These are phyloP conservation scores for Megaustenia siamemsis DNA, from an alignment of 2,888 invertebrate species.

Conservation along the genomic window DNA sequence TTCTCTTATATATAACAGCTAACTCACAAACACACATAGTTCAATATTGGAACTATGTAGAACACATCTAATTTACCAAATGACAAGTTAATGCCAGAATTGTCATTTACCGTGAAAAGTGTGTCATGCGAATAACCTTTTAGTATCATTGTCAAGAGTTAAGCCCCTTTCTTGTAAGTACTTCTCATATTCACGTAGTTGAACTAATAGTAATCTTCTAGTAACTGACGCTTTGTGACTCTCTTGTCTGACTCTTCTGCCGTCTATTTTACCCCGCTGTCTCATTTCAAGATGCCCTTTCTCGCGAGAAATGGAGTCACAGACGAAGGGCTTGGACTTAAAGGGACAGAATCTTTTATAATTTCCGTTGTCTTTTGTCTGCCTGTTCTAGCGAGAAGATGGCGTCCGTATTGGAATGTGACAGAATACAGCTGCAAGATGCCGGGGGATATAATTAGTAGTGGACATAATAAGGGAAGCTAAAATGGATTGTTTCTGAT, in stretches of 20 bases:
- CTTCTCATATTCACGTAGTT: neutral
- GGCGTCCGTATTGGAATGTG: neutral
- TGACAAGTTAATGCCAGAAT: neutral
- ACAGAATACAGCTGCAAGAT: neutral
- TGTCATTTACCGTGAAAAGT: neutral
- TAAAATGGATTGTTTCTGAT: no score
- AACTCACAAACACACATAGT: no score
- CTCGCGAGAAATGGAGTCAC: conserved; percentile 8
- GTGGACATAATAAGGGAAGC: no score
- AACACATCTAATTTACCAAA: neutral
- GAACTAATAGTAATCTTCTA: neutral
- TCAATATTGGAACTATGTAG: no score
- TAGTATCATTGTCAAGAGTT: neutral
- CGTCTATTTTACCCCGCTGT: conserved; percentile 3
- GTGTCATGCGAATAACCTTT: neutral
- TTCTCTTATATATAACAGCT: no score
- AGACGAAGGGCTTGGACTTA: neutral
- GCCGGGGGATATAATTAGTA: no score
- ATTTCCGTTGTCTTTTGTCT: conserved; percentile 32
- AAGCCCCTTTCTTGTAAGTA: neutral
- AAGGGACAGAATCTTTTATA: conserved; percentile 36
- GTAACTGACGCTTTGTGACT: neutral
- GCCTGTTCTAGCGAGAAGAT: conserved; percentile 27
- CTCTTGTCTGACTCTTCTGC: neutral
- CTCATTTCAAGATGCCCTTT: neutral